A percentile compares a stretch with the other conserved stretches of the same genome.
Evolutionary conservation across 2,797 vertebrate species (phyloP).

Genomic region (Dromococcyx pavoninus): DNA sequence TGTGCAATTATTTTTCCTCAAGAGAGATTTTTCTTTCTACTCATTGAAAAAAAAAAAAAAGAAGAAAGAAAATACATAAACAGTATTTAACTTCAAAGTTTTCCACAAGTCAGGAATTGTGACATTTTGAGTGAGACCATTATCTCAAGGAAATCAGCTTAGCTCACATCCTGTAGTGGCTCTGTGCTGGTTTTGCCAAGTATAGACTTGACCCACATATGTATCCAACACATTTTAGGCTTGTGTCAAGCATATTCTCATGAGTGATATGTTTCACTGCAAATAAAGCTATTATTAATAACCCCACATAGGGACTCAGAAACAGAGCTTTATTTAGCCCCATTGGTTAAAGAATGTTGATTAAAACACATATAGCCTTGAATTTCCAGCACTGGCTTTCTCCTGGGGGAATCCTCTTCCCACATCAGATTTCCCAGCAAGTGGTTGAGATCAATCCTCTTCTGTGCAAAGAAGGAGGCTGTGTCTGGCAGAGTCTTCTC

Average conservation of each 20-base stretch:
- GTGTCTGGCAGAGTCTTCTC: not conserved
- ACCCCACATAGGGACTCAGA: not conserved
- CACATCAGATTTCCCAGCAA: not conserved
- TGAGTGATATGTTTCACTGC: not conserved
- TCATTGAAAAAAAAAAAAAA: not conserved
- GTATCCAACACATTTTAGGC: not conserved
- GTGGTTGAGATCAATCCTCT: not conserved
- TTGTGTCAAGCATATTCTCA: not conserved
- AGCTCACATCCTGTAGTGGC: rapidly evolving
- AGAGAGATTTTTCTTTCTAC: not conserved
- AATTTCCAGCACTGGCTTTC: not conserved
- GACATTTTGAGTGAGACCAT: not conserved
- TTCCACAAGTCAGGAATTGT: not conserved
- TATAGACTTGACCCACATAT: not conserved
- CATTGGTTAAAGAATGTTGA: not conserved
- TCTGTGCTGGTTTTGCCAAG: not conserved
- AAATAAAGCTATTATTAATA: not conserved
- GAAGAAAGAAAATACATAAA: not conserved
- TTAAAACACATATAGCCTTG: not conserved
- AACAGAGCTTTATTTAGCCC: not conserved
- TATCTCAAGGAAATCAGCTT: not conserved
- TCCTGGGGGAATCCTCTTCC: not conserved
- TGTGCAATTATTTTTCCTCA: not conserved
- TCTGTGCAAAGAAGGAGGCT: not conserved
- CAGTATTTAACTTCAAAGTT: not conserved